Evolutionary conservation across 2,888 invertebrate genomes (phyloP), one percentile per base, ranked within the genome.

Genomic region (Imbricaverruca yamaguchii): DNA sequence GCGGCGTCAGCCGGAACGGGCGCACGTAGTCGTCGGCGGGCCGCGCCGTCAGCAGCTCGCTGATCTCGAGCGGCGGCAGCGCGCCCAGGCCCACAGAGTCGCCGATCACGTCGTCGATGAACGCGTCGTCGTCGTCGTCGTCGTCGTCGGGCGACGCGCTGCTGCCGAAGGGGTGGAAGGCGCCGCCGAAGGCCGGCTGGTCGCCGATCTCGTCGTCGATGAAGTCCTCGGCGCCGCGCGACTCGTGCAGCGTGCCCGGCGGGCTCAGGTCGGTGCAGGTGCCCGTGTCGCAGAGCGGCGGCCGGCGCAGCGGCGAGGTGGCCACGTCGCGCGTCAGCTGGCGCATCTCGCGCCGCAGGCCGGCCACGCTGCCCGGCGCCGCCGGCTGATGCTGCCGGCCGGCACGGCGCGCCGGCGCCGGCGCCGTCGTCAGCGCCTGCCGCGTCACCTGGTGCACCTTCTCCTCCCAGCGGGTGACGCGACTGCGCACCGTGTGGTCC

Each of bases 281-380:
- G 11, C 78, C 55, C 0, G 56, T 78, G 56, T 78, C 78, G 56
- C 78, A 21, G 56, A 57, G 55, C 56, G 11, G 55, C 23, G 55
- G 78, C 11, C 78, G 55, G 18, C 15, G 69, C 12, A 78, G 56
- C 9, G 78, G 78, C 56, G 78, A 78, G 21, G 78, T 78, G 78
- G 78, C 78, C n/a, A 78, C 78, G 13, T 78, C 78, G n/a, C 78
- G 21, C n/a, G 78, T 78, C 78, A 78, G 56, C 78, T 78, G 78
- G 6, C 78, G 56, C 78, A 78, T 57, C 78, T 78, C 78, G 6
- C 56, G 56, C 9, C 78, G 56, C 56, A 78, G 78, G 8, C 56
- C n/a, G 56, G 56, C 78, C 69, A 39, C 7, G n/a, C 8, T 3
- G 15, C 3, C 69, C 7, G 39, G 39, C 69, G 23, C 10, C 4